phyloP scores from a whole-genome alignment of 2,888 invertebrate genomes.

The Neoitamus cyanurus region DNA sequence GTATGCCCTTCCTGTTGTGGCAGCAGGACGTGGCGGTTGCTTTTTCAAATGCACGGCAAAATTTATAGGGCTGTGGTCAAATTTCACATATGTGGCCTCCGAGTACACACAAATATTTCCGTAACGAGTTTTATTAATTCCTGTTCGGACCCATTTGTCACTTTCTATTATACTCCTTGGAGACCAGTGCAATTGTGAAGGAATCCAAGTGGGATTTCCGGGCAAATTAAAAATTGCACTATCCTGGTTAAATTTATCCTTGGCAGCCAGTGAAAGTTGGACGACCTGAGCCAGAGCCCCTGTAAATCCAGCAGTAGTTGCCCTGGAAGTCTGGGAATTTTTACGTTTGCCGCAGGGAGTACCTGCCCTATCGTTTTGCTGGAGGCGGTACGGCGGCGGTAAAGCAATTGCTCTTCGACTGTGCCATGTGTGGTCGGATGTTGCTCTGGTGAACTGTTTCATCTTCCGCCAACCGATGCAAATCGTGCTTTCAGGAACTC shows the following conservation, averaged over 20 bases:
- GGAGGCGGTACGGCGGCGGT: not conserved
- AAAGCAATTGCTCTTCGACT: not conserved
- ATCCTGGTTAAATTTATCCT: not conserved
- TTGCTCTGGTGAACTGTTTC: not conserved
- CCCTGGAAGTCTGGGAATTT: not conserved
- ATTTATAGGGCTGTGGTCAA: slow-evolving; percentile 40
- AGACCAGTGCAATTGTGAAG: slow-evolving; percentile 19
- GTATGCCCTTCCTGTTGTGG: slow-evolving; percentile 38
- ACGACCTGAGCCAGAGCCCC: not conserved
- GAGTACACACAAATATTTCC: slow-evolving; percentile 41
- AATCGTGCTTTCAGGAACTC: not conserved
- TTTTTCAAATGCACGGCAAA: slow-evolving; percentile 38
- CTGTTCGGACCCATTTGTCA: slow-evolving; percentile 37
- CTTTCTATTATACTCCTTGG: slow-evolving; percentile 35
- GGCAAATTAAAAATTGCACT: slow-evolving; percentile 24
- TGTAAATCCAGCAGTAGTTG: not conserved
- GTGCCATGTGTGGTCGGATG: not conserved
- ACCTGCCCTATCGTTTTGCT: not conserved
- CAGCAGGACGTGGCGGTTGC: slow-evolving; percentile 23
- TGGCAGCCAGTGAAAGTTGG: not conserved
- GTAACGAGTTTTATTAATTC: slow-evolving; percentile 42
- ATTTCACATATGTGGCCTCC: slow-evolving; percentile 44
- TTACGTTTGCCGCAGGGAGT: not conserved
- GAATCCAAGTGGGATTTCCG: slow-evolving; percentile 38
- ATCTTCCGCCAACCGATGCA: not conserved